Percentiles rank a stretch among this genome's conserved stretches.
Evolutionary conservation across 2,113 vertebrate genomes (phyloP).

Genomic region (Osmerus mordax): DNA sequence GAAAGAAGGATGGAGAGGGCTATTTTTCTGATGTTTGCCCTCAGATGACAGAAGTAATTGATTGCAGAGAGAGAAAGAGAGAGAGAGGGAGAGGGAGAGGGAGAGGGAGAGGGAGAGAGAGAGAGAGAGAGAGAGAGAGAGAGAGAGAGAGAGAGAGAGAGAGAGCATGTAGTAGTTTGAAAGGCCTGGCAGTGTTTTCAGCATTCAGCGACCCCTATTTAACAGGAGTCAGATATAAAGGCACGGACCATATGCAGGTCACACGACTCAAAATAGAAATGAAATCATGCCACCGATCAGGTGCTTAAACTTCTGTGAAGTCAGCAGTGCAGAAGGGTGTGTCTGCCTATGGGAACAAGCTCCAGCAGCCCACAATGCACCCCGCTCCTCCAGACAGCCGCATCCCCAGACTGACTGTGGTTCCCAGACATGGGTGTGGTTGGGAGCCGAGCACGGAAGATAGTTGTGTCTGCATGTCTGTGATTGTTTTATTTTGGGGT

Average conservation of each 20-base stretch:
- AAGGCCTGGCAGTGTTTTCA: too few species aligned
- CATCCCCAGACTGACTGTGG: constrained; percentile 7
- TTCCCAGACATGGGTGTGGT: constrained; percentile 23
- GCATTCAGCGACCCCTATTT: constrained; percentile 32
- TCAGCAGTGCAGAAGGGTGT: constrained; percentile 1
- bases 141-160: too few species aligned
- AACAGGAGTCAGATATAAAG: constrained; percentile 33
- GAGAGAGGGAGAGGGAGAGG: too few species aligned
- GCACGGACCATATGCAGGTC: constrained; percentile 18
- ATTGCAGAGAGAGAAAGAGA: constrained; percentile 14
- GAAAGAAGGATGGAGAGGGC: not conserved
- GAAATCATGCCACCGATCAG: constrained; percentile 16
- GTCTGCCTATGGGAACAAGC: not conserved
- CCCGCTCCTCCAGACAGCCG: constrained; percentile 15
- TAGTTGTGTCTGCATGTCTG: not conserved
- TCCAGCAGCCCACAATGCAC: not conserved
- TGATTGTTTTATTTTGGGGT: not conserved
- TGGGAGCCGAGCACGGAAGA: not conserved
- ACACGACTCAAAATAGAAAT: constrained; percentile 20
- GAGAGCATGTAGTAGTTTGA: too few species aligned
- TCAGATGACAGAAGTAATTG: constrained; percentile 43
- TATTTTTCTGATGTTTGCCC: constrained; percentile 35
- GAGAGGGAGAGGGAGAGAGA: too few species aligned
- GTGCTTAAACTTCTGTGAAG: constrained; percentile 12
- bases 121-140: too few species aligned